Conservation (phyloP, 1,140 invertebrate species). For the Armadillidium nasatum region DNA sequence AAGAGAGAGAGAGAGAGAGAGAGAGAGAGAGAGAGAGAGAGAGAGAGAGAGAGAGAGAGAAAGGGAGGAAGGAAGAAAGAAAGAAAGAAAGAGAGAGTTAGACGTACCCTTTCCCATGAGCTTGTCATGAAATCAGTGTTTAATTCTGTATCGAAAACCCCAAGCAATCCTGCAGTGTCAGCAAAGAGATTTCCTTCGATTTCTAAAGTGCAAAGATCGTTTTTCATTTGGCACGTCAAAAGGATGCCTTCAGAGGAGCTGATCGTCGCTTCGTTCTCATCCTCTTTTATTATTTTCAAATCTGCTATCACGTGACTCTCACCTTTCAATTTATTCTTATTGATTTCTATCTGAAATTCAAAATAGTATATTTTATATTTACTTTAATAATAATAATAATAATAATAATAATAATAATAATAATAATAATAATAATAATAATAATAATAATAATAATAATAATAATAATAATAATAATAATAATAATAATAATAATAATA, state of each 20-base stretch:
- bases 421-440: too few relatives aligned
- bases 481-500: too few relatives aligned
- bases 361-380: too few relatives aligned
- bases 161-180: conserved; percentile 36
- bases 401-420: too few relatives aligned
- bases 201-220: conserved; percentile 25
- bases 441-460: too few relatives aligned
- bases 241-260: conserved; percentile 21
- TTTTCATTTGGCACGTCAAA: conserved; percentile 27
- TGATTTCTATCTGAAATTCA: not conserved
- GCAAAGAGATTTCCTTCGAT: conserved; percentile 33
- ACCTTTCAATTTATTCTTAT: not conserved
- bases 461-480: too few relatives aligned
- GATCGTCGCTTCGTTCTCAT: not conserved
- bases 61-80: too few relatives aligned
- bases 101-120: conserved; percentile 38
- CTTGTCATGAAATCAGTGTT: conserved; percentile 42
- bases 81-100: too few relatives aligned
- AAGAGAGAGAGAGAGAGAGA: too few relatives aligned
- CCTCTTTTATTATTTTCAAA: not conserved
- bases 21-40: too few relatives aligned
- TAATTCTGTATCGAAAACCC: conserved; percentile 40
- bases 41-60: too few relatives aligned
- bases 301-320: not conserved
- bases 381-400: too few relatives aligned